Evolutionary conservation across 2,797 vertebrate species (phyloP), one percentile per base, ranked within the genome.

Genomic region (Esox lucius): DNA sequence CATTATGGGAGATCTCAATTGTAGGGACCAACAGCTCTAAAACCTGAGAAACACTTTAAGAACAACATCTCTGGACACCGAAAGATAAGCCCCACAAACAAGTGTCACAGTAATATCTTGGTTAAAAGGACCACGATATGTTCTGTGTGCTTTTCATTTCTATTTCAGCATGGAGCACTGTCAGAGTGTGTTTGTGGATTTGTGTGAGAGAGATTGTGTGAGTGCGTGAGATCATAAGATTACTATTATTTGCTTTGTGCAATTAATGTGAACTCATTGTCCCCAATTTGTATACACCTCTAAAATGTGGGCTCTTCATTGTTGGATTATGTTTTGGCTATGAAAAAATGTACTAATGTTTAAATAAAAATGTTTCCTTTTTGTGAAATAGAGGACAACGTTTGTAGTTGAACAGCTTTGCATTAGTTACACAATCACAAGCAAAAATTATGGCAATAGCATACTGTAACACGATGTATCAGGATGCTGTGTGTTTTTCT

Each of bases 31-130:
- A 64, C 42, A 75, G 66, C 77, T 70, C 8, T 19, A 75, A 77
- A 69, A 75, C 73, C 81, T 19, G 51, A 81, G 79, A 76, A 71
- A 82, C 75, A 74, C 71, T 22, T 61, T 46, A 46, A 16, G 3
- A 62, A 75, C 65, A 56, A 82, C 77, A 70, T 76, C 74, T 56
- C 69, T 53, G 0, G 39, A 70, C 65, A 78, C 65, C 33, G 31
- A 35, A 3, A 76, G 79, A 81, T 76, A 70, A 84, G 73, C 51
- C 49, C 62, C n/a, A 72, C 59, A 67, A 46, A 39, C 13, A 33
- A 49, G 65, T 65, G 69, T 74, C 48, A 59, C 67, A 75, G n/a
- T 5, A 5, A 12, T 33, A 75, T 72, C 19, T 46, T 16, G 31
- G 62, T 39, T 17, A 28, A 48, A 11, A 42, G 76, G 26, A 13